Evolutionary conservation across 2,888 invertebrate species (phyloP), one percentile per base, ranked within the genome.

Genomic region (Chaitophorus viminalis): DNA sequence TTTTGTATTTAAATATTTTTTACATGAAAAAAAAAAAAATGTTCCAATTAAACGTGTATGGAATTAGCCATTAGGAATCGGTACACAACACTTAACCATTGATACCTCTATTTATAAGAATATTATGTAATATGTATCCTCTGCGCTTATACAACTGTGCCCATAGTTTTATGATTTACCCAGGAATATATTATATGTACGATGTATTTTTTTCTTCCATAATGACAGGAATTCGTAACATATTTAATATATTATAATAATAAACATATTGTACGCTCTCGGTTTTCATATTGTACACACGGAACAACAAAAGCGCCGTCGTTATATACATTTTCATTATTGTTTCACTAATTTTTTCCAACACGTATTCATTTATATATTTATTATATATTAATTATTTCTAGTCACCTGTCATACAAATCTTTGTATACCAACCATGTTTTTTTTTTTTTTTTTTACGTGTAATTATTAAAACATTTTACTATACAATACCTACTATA

Each of bases 391-490:
- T 39, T 46, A 21, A 70, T 70, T 81, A 81, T 81, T 81, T 81
- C 82, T 82, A 82, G 82, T 82, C 82, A 82, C 81, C 39, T 70
- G 46, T 82, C 81, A 46, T 82, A 81, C 79, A 31, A 25, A 46
- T 60, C 65, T 75, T 83, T 76, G 82, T 82, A 82, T 70, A 82
- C 31, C 70, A 82, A 82, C 46, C 5, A 36, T 70, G 31, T 70
- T 31, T 82, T 70, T 82, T 36, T 46, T 78, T 33, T 65, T 54
- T 54, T 78, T 79, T 65, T 79, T 4, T 29, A 70, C 33, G 9
- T 82, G 31, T 65, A 79, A 21, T n/a, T 39, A 9, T 18, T 75
- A 39, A 83, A 60, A 39, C 36, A 54, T 82, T 54, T 82, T 82
- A 54, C 21, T 70, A 72, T 82, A 82, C 33, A 82, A 68, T 46